Base-by-base conservation (phyloP, 2,113 vertebrate genomes). In the Elachura formosa region DNA sequence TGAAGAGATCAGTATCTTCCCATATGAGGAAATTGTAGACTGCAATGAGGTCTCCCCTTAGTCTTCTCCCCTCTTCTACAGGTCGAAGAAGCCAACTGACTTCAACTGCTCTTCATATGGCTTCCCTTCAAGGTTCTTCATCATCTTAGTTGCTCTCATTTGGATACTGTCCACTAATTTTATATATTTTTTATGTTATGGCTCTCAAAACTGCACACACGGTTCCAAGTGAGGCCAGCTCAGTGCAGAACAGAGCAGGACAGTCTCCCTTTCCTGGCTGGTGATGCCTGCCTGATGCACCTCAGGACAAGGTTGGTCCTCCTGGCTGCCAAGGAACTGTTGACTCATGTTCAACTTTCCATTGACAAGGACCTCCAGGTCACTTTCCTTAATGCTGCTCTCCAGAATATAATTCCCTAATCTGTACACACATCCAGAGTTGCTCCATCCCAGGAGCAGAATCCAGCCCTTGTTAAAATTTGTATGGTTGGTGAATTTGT, bases 161-260 rank as follows among this genome's bases (percentile, higher is more conserved):
- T 66, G 29, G 24, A 29, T 29, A 16, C 29, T 26, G 23, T 62
- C 17, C 17, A 49, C 55, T 10, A 25, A 19, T 10, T 40, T 40
- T 13, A 29, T 15, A 24, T 29, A 2, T 64, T 46, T 68, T n/a
- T 16, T 28, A 13, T 13, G 29, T 55, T 48, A 36, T 15, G 14
- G 5, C 13, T 14, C 12, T 5, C n/a, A 52, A 28, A 52, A 52
- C 49, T 17, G 28, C 49, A 29, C 22, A 45, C 22, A 19, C 22
- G 33, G 23, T 14, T 45, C 7, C 36, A 45, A 62, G 40, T 54
- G 38, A 38, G 38, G 15, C 12, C 9, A 3, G 3, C n/a, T 10
- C 12, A 12, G 28, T 3, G 4, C n/a, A 46, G 41, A 46, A 22
- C 6, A 78, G 76, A 55, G 11, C 0, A 1, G 40, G n/a, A 45